phyloP scores from a whole-genome alignment of 1,140 invertebrate genomes.

The Drosophila pectinifera region DNA sequence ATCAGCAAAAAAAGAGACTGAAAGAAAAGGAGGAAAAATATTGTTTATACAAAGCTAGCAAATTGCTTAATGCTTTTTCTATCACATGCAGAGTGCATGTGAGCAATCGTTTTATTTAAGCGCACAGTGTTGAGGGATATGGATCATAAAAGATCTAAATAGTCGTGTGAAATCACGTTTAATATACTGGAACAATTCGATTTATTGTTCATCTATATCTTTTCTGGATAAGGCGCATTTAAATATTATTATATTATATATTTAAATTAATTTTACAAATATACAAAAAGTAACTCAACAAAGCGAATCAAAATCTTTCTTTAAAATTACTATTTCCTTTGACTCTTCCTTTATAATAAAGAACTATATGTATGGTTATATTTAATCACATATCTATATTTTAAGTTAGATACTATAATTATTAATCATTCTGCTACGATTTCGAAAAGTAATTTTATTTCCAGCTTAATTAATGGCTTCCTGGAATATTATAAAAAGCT shows the following conservation, averaged over 20 bases:
- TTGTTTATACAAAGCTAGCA: conserved; percentile 69
- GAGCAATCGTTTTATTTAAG: conserved; percentile 14
- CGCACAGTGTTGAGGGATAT: conserved; percentile 5
- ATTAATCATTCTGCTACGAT: neutral
- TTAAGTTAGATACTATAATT: neutral
- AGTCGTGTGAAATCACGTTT: conserved; percentile 13
- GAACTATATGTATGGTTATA: neutral
- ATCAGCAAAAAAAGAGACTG: conserved; percentile 61
- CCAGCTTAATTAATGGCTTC: conserved; percentile 1
- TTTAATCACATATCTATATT: neutral
- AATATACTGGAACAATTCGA: neutral
- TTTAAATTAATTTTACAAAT: neutral
- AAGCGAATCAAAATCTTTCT: neutral
- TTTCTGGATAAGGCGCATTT: neutral
- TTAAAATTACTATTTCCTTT: too few relatives aligned
- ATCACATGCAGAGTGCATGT: conserved; percentile 73
- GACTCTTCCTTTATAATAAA: neutral
- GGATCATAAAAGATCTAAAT: conserved; percentile 2
- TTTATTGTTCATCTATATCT: neutral
- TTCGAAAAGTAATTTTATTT: neutral
- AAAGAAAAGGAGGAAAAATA: conserved; percentile 41
- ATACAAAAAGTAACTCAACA: neutral
- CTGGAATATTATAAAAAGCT: conserved; percentile 5
- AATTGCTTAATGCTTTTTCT: conserved; percentile 56
- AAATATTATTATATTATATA: neutral